These are phyloP conservation scores for Eristalis pertinax DNA, from an alignment of 2,888 invertebrate genomes.

Conservation along the genomic window DNA sequence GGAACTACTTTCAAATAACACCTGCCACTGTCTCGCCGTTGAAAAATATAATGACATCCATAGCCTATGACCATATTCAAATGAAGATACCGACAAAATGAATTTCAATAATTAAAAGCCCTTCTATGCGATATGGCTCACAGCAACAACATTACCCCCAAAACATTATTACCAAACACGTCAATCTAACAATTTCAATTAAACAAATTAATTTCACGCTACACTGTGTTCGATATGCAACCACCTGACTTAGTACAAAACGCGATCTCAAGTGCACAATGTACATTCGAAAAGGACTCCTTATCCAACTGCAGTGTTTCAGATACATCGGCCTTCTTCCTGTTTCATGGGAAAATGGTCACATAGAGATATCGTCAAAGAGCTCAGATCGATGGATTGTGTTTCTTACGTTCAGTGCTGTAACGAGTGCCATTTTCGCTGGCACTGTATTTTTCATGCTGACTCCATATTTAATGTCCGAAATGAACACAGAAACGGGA, in stretches of 20 bases:
- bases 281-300: slow-evolving; percentile 26
- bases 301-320: slow-evolving; percentile 24
- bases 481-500: neutral
- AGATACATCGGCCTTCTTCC: slow-evolving; percentile 18
- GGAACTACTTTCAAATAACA: too few relatives aligned
- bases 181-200: neutral
- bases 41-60: too few relatives aligned
- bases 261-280: slow-evolving; percentile 5
- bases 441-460: neutral
- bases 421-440: neutral
- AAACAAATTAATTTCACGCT: neutral
- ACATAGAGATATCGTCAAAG: neutral
- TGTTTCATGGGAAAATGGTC: neutral
- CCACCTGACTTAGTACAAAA: neutral
- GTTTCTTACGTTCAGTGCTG: neutral
- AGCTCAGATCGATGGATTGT: neutral
- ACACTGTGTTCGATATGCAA: neutral
- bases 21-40: too few relatives aligned
- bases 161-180: neutral
- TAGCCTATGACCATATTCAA: too few relatives aligned
- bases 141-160: neutral
- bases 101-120: too few relatives aligned
- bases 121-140: too few relatives aligned
- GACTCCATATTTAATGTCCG: neutral
- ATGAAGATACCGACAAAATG: too few relatives aligned